phyloP scores from a whole-genome alignment of 2,888 invertebrate genomes.

The Andrena hattorfiana region DNA sequence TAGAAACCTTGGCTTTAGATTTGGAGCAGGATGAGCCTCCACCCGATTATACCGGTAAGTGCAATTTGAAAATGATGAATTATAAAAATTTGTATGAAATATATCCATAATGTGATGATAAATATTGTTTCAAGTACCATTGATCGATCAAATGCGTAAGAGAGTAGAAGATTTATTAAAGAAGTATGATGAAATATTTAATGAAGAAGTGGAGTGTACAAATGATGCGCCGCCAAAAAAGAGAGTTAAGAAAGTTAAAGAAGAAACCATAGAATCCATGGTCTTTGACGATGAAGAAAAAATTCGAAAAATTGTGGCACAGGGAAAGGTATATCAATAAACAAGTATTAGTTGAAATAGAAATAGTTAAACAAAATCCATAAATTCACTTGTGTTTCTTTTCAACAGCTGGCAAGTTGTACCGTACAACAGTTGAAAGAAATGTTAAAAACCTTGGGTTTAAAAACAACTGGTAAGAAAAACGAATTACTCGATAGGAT shows the following conservation, averaged over 20 bases:
- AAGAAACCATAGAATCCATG: background rate
- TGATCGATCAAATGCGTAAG: background rate
- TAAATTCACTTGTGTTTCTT: background rate
- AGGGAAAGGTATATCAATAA: constrained; percentile 20
- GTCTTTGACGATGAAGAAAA: background rate
- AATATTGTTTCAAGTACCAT: constrained; percentile 45
- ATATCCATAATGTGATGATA: background rate
- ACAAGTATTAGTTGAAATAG: background rate
- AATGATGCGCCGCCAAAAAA: constrained; percentile 1
- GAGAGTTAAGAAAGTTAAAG: constrained; percentile 1
- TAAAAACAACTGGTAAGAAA: constrained; percentile 51
- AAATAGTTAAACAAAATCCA: background rate
- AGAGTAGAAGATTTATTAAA: constrained; percentile 25
- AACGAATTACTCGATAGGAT: constrained; percentile 52
- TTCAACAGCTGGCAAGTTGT: constrained; percentile 28
- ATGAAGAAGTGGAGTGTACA: background rate
- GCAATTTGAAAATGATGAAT: background rate
- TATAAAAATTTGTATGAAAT: background rate
- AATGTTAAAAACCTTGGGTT: constrained; percentile 42
- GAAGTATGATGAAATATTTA: constrained; percentile 48
- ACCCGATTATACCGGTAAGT: constrained; percentile 65
- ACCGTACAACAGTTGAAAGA: constrained; percentile 39
- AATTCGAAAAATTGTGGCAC: constrained; percentile 25
- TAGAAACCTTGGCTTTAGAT: constrained; percentile 73
- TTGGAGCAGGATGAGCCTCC: constrained; percentile 38